A percentile compares a stretch with the other conserved stretches of the same genome.
These are phyloP conservation scores for Tetheella fluctuosa DNA, from an alignment of 2,888 invertebrate genomes.

Conservation along the genomic window DNA sequence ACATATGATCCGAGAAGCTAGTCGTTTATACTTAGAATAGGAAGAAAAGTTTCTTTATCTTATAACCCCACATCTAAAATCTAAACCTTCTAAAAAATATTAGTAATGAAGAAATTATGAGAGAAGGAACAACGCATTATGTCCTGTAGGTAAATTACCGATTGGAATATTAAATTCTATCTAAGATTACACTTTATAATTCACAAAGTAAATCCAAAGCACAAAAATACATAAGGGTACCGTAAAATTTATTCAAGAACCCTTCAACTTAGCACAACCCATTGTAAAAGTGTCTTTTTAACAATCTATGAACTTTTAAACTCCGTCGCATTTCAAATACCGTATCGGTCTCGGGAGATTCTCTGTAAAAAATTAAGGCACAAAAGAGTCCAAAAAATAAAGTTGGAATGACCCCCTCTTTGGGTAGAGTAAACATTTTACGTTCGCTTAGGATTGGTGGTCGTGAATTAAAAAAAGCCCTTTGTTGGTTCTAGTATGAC, in stretches of 20 bases:
- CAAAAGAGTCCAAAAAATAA: slow-evolving; percentile 73
- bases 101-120: no score
- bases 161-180: no score
- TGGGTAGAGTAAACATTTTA: slow-evolving; percentile 77
- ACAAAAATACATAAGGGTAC: slow-evolving; percentile 45
- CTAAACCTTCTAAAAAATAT: no score
- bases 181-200: slow-evolving; percentile 35
- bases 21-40: no score
- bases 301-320: slow-evolving; percentile 75
- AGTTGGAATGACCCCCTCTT: slow-evolving; percentile 73
- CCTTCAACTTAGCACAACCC: slow-evolving; percentile 68
- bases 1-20: no score
- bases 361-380: slow-evolving; percentile 78
- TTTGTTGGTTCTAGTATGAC: slow-evolving; percentile 39
- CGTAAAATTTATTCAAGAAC: slow-evolving; percentile 78
- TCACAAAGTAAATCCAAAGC: slow-evolving; percentile 43
- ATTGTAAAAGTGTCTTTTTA: slow-evolving; percentile 81
- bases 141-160: no score
- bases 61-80: no score
- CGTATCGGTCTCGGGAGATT: slow-evolving; percentile 74
- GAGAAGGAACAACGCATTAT: no score
- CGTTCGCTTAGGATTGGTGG: slow-evolving; percentile 64
- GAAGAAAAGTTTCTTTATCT: no score
- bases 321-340: slow-evolving; percentile 74
- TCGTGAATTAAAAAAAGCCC: slow-evolving; percentile 61